phyloP scores from a whole-genome alignment of 1,140 invertebrate species.

The Solenopsis invicta region DNA sequence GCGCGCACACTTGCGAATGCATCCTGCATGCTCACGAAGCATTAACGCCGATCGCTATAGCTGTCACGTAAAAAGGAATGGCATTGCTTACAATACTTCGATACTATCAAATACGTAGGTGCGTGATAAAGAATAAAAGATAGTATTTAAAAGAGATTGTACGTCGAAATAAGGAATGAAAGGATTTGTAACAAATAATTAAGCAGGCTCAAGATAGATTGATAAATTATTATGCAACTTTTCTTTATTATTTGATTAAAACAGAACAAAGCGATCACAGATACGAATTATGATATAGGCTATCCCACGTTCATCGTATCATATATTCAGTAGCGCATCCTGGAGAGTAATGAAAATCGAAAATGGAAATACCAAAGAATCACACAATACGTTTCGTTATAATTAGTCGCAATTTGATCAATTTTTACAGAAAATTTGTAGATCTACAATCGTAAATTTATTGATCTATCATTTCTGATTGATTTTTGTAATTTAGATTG shows the following conservation, averaged over 20 bases:
- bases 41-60: slow-evolving; percentile 55
- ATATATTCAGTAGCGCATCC: neutral
- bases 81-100: neutral
- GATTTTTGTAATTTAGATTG: neutral
- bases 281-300: neutral
- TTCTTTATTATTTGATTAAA: neutral
- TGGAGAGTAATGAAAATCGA: neutral
- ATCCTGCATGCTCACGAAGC: slow-evolving; percentile 37
- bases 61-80: slow-evolving; percentile 24
- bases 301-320: neutral
- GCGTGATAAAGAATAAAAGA: neutral
- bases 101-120: neutral
- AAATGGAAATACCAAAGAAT: neutral
- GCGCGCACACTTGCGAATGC: slow-evolving; percentile 33
- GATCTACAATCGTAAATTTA: neutral
- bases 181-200: neutral
- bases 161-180: neutral
- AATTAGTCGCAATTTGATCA: neutral
- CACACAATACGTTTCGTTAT: neutral
- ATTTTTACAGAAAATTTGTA: neutral
- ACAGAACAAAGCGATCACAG: neutral
- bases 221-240: neutral
- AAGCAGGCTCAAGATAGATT: neutral
- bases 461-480: neutral
- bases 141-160: neutral